Conservation (phyloP, 2,888 invertebrate species). For the Falcaria lacertinaria region DNA sequence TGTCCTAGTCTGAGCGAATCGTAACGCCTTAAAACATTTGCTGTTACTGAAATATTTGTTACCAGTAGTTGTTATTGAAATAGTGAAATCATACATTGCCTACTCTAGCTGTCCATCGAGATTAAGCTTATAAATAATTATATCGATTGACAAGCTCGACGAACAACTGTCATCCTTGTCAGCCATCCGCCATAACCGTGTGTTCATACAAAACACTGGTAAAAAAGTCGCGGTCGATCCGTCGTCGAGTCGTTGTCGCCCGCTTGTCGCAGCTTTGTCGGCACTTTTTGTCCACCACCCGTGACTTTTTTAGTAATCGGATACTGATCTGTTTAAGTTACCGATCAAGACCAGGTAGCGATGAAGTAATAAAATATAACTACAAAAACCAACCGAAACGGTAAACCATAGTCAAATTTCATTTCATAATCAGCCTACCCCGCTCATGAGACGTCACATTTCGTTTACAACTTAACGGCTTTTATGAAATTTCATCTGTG, state of each 20-base stretch:
- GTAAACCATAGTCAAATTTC: constrained; percentile 18
- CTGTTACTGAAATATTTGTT: too few species aligned
- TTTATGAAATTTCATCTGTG: constrained; percentile 3
- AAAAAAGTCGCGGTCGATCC: constrained; percentile 55
- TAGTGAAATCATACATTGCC: too few species aligned
- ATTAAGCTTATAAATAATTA: too few species aligned
- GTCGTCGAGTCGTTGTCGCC: constrained; percentile 41
- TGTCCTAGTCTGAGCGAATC: too few species aligned
- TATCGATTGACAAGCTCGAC: too few species aligned
- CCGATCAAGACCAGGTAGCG: constrained; percentile 61
- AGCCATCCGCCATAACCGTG: constrained; percentile 15
- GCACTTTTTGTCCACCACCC: constrained; percentile 63
- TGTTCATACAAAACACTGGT: constrained; percentile 24
- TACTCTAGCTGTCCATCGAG: too few species aligned
- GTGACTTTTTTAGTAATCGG: constrained; percentile 76
- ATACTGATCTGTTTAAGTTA: constrained; percentile 59
- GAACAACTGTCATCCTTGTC: not conserved
- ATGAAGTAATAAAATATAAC: constrained; percentile 58
- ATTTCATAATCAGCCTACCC: constrained; percentile 31
- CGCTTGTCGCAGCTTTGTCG: constrained; percentile 61
- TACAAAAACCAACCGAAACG: constrained; percentile 18
- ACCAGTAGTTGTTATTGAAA: too few species aligned
- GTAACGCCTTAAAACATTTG: too few species aligned
- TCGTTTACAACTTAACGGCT: constrained; percentile 7
- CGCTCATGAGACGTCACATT: constrained; percentile 10